These are phyloP conservation scores for Polydrusus cervinus DNA, from an alignment of 2,888 invertebrate species.

Conservation along the genomic window DNA sequence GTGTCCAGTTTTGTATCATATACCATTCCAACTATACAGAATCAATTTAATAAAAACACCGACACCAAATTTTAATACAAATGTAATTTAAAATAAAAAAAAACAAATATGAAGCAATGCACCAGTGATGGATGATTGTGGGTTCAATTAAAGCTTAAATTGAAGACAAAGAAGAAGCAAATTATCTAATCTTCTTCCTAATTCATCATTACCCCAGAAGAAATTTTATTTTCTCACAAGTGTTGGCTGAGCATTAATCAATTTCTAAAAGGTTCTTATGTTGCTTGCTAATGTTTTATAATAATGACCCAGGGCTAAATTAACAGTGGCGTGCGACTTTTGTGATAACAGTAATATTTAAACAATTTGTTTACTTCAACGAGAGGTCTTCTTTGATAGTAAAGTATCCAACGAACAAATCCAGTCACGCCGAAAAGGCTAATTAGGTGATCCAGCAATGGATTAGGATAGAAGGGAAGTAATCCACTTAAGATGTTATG, in stretches of 20 bases:
- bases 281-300: constrained; percentile 29
- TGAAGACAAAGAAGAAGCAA: constrained; percentile 16
- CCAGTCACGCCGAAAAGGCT: too few species aligned
- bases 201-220: constrained; percentile 24
- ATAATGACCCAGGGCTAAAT: constrained; percentile 34
- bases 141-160: constrained; percentile 17
- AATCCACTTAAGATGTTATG: too few species aligned
- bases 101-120: not conserved
- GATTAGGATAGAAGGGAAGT: too few species aligned
- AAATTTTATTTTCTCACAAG: constrained; percentile 38
- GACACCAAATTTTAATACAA: not conserved
- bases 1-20: too few species aligned
- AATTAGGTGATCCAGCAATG: too few species aligned
- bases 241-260: constrained; percentile 36
- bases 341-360: too few species aligned
- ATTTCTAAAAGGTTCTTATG: constrained; percentile 33
- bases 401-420: too few species aligned
- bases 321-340: not conserved
- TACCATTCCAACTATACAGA: too few species aligned
- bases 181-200: constrained; percentile 21
- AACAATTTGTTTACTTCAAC: too few species aligned
- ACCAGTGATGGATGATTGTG: constrained; percentile 9
- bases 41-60: too few species aligned
- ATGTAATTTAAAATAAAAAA: not conserved
- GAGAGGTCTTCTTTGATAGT: too few species aligned